Evolutionary conservation across 2,888 invertebrate species (phyloP).

Genomic region (Resseliella maxima): DNA sequence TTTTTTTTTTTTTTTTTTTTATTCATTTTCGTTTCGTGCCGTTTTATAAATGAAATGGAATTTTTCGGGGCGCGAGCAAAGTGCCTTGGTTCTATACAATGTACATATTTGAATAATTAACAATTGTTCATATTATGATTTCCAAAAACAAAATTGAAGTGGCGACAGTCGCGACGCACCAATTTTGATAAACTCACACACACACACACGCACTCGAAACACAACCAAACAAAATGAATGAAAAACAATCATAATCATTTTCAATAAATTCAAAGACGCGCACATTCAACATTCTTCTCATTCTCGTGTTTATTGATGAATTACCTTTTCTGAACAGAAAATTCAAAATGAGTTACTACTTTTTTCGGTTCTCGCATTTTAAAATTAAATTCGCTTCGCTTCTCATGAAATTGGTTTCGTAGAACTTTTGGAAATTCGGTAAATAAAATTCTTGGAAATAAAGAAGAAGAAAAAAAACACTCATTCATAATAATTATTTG

Average conservation of each 20-base stretch:
- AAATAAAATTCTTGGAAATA: no score
- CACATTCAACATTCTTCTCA: neutral
- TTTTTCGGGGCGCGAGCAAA: neutral
- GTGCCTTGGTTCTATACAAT: neutral
- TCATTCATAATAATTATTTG: neutral
- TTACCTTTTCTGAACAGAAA: neutral
- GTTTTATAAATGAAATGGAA: neutral
- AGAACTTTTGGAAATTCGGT: neutral
- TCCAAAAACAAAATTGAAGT: neutral
- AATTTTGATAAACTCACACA: neutral
- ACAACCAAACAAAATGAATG: neutral
- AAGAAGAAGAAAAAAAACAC: neutral
- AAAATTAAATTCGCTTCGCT: no score
- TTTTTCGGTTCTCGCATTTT: no score
- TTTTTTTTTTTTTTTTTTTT: neutral
- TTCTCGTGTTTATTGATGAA: neutral
- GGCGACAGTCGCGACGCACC: slow-evolving; percentile 27
- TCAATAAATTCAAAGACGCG: neutral
- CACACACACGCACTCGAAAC: no score
- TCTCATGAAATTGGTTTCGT: neutral
- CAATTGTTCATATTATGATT: neutral
- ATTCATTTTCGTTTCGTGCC: neutral
- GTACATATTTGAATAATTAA: slow-evolving; percentile 5
- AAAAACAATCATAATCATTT: neutral
- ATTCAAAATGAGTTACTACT: no score